A percentile compares a stretch with the other conserved stretches of the same genome.
Evolutionary conservation across 2,113 vertebrate species (phyloP).

Genomic region (Carlito syrichta): DNA sequence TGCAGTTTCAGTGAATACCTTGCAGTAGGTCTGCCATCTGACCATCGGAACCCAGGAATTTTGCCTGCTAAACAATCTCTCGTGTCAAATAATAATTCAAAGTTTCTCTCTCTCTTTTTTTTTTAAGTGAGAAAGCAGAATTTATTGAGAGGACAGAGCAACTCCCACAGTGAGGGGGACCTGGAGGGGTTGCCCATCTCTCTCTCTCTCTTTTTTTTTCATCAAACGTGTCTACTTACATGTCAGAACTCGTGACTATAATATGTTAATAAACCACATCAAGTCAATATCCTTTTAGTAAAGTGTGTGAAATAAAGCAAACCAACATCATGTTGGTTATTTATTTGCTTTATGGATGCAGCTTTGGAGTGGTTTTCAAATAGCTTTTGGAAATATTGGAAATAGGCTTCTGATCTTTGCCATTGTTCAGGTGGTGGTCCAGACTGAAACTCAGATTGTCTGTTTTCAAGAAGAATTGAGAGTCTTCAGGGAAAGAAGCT

Average conservation of each 20-base stretch:
- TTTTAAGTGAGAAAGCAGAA: no score
- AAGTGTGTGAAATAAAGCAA: background rate
- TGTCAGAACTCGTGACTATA: background rate
- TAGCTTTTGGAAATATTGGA: background rate
- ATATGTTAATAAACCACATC: background rate
- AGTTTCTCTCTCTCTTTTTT: background rate
- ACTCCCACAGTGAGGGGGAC: no score
- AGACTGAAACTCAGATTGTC: no score
- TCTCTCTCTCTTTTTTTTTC: no score
- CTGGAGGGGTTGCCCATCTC: no score
- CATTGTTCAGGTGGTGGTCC: background rate
- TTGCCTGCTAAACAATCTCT: background rate
- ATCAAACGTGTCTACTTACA: background rate
- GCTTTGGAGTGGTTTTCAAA: background rate
- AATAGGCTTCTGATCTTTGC: accelerated
- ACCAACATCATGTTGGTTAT: accelerated
- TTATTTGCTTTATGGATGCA: background rate
- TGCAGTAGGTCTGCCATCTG: background rate
- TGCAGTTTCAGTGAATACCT: background rate
- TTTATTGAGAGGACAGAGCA: no score
- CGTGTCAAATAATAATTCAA: background rate
- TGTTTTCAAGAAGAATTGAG: background rate
- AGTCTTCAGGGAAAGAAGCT: background rate
- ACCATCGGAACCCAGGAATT: background rate
- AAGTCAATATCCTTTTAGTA: background rate